These are phyloP conservation scores for Melinaea marsaeus DNA, from an alignment of 2,888 invertebrate species.

Conservation along the genomic window DNA sequence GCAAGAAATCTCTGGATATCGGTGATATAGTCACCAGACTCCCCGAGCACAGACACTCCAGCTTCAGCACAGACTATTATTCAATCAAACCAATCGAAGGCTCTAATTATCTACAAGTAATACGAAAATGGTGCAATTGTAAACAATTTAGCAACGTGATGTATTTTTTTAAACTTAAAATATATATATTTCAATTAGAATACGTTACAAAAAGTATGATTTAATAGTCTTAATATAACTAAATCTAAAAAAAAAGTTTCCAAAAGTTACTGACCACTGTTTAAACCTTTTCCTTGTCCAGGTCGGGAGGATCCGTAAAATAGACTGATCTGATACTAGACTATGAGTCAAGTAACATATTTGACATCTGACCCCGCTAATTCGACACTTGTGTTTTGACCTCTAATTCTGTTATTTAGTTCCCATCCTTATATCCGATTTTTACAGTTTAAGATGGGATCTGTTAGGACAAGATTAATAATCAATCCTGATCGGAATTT, in stretches of 20 bases:
- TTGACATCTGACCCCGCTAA: constrained; percentile 57
- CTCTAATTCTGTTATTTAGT: constrained; percentile 41
- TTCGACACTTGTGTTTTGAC: constrained; percentile 60
- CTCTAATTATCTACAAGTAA: constrained; percentile 22
- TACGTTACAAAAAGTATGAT: no score
- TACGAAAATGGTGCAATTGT: background rate
- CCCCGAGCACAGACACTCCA: constrained; percentile 53
- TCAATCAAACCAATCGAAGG: constrained; percentile 29
- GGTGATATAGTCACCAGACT: constrained; percentile 52
- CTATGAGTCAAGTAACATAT: constrained; percentile 45
- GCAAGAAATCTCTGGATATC: constrained; percentile 45
- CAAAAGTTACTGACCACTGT: no score
- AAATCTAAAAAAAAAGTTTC: no score
- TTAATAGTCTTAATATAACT: no score
- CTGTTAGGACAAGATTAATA: no score
- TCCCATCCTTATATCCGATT: constrained; percentile 8
- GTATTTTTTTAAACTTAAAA: no score
- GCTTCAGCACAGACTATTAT: constrained; percentile 42
- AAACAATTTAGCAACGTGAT: no score
- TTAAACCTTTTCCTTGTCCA: background rate
- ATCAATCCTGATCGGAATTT: no score
- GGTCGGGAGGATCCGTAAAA: constrained; percentile 14
- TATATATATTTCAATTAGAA: no score
- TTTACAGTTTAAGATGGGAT: background rate
- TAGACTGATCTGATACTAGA: constrained; percentile 27